These are phyloP conservation scores for Hypotaenidia philippensis DNA, from an alignment of 2,797 vertebrate genomes.

Conservation along the genomic window DNA sequence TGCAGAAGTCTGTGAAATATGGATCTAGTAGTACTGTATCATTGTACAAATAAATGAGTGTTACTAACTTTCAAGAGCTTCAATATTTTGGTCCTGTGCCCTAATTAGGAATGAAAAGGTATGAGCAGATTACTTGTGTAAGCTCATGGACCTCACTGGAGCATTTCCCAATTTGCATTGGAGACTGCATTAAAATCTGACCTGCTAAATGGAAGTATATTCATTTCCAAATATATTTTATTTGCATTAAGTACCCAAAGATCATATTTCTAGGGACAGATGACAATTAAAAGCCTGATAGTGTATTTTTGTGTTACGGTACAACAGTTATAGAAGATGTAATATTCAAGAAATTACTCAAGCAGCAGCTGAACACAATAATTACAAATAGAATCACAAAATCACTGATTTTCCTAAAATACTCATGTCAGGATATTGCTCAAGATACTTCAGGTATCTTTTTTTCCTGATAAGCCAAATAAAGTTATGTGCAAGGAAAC, in stretches of 20 bases:
- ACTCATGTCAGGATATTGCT: neutral
- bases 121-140: neutral
- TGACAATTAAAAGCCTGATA: neutral
- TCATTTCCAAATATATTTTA: neutral
- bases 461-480: neutral
- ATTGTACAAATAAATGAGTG: neutral
- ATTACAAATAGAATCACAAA: neutral
- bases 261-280: neutral
- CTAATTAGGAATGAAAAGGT: neutral
- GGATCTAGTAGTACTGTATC: neutral
- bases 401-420: neutral
- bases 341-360: neutral
- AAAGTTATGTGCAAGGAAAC: neutral
- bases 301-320: neutral
- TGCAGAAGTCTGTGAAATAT: neutral
- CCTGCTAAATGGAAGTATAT: neutral
- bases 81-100: neutral
- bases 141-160: neutral
- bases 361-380: neutral
- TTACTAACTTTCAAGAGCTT: neutral
- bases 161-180: neutral
- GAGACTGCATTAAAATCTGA: neutral
- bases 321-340: neutral
- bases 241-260: neutral
- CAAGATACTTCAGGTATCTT: neutral